A percentile compares a stretch with the other conserved stretches of the same genome.
Evolutionary conservation across 2,888 invertebrate species (phyloP).

Genomic region (Drosophila anomelani): DNA sequence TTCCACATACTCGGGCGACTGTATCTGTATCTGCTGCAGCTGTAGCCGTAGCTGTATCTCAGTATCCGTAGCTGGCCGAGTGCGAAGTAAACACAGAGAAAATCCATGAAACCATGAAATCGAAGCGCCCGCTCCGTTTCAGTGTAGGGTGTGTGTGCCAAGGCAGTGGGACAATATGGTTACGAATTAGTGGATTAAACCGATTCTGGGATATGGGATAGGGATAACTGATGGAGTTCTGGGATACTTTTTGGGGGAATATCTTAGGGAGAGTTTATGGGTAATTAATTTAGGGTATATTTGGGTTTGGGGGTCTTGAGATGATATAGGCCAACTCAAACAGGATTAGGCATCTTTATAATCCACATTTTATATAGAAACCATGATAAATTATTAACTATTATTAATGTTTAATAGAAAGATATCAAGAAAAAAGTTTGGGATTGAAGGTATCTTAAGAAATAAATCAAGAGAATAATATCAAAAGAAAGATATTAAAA

Average conservation of each 20-base stretch:
- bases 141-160: constrained; percentile 40
- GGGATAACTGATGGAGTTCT: background rate
- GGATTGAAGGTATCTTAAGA: no score
- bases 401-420: background rate
- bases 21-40: constrained; percentile 35
- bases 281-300: background rate
- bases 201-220: constrained; percentile 7
- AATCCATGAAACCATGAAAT: constrained; percentile 27
- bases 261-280: background rate
- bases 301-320: background rate
- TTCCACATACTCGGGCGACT: constrained; percentile 40
- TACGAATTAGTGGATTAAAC: constrained; percentile 32
- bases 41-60: constrained; percentile 30
- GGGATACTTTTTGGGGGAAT: background rate
- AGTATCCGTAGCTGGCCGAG: constrained; percentile 52
- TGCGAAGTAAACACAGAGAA: constrained; percentile 51
- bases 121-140: constrained; percentile 17
- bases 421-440: background rate
- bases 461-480: no score
- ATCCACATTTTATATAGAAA: no score
- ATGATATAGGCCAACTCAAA: background rate
- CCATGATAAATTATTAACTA: background rate
- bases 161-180: constrained; percentile 39
- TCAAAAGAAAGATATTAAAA: background rate
- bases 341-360: background rate